phyloP scores from a whole-genome alignment of 2,888 invertebrate genomes.

The Rhodophaea formosa region DNA sequence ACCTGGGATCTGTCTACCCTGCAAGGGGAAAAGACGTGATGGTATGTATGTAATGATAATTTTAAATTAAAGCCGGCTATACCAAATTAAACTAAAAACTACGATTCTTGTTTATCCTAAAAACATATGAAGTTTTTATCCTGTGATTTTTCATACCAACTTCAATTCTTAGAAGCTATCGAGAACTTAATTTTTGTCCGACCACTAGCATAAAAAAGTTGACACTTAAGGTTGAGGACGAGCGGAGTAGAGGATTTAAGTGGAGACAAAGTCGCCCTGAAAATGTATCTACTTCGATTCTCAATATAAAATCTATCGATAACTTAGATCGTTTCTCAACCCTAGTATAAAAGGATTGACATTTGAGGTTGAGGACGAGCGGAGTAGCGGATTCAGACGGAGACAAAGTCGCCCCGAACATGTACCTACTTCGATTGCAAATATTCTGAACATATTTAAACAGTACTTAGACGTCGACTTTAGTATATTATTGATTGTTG shows the following conservation, averaged over 20 bases:
- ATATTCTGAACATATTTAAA: slow-evolving; percentile 10
- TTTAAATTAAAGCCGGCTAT: no score
- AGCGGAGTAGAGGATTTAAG: slow-evolving; percentile 31
- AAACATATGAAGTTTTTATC: no score
- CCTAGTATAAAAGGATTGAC: slow-evolving; percentile 77
- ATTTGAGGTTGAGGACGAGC: slow-evolving; percentile 66
- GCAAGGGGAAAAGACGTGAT: no score
- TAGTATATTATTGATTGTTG: background rate
- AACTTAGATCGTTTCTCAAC: slow-evolving; percentile 27
- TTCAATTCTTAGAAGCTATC: slow-evolving; percentile 21
- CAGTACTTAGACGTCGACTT: background rate
- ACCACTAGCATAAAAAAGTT: slow-evolving; percentile 73
- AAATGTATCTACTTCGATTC: background rate
- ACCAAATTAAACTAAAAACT: no score
- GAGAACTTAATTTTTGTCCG: slow-evolving; percentile 28
- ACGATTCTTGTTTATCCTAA: no score
- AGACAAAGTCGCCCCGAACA: slow-evolving; percentile 61
- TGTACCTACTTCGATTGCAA: slow-evolving; percentile 10
- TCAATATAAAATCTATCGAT: slow-evolving; percentile 27
- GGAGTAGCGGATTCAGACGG: slow-evolving; percentile 70
- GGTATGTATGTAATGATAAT: no score
- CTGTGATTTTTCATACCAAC: no score
- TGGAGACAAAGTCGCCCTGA: slow-evolving; percentile 58
- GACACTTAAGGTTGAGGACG: slow-evolving; percentile 67
- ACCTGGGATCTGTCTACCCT: no score